Evolutionary conservation across 2,113 vertebrate species (phyloP), one percentile per base, ranked within the genome.

Genomic region (Chunga burmeisteri): DNA sequence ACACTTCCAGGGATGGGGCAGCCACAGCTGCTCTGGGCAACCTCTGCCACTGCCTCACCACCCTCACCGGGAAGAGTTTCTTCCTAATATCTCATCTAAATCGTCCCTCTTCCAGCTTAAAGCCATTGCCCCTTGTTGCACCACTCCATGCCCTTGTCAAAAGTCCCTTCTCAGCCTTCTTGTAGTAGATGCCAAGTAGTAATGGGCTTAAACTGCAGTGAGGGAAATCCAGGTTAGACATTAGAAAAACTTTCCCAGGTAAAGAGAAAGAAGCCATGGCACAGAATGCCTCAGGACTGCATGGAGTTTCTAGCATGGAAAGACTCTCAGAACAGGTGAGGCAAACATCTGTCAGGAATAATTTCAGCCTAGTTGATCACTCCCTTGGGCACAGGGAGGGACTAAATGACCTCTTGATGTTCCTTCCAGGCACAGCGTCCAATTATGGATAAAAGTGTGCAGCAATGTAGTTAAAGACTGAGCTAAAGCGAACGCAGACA

Each of bases 251-350:
- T 56, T 66, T 58, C 25, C 25, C 85, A 27, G 9, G 13, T 73
- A 86, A 83, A 38, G 53, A 94, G 44, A 85, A 93, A 87, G 81
- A 91, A 96, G 34, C 8, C 22, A 14, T 34, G 30, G 84, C 88
- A 95, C 36, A 96, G 52, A 87, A 29, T n/a, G 49, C 83, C 53
- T 85, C 50, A 66, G 78, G n/a, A 72, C 87, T 91, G 79, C n/a
- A 52, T 52, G 38, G 61, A 47, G 36, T 52, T 86, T 78, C 66
- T 36, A 87, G 52, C 66, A 75, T 6, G 2, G 11, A 82, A 87
- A 36, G 52, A 72, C 44, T 96, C 68, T 59, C 49, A 82, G 56
- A 95, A 82, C 17, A 95, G 94, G 94, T 96, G 87, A 97, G 53
- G 68, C 30, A 72, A 91, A 89, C 40, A 95, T 82, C 81, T 88